Conservation (phyloP, 1,140 invertebrate genomes). For the Choristoneura fumiferana region DNA sequence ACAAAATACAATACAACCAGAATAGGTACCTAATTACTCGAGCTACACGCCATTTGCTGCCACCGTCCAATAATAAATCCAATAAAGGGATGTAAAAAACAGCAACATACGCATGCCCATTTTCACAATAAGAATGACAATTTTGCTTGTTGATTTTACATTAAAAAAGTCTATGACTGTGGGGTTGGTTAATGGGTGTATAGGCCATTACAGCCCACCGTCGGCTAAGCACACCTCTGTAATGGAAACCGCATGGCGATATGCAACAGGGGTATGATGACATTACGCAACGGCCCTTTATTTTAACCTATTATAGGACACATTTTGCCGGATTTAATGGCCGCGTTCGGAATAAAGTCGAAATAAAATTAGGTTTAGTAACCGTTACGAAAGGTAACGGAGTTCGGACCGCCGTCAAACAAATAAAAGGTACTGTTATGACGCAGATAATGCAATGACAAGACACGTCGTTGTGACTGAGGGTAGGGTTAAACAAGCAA, state of each 20-base stretch:
- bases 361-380: conserved; percentile 12
- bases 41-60: conserved; percentile 21
- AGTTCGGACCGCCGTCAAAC: neutral
- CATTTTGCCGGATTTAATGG: conserved; percentile 28
- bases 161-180: conserved; percentile 57
- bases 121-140: conserved; percentile 59
- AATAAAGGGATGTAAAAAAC: conserved; percentile 58
- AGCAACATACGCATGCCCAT: conserved; percentile 43
- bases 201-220: conserved; percentile 56
- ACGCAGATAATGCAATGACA: neutral
- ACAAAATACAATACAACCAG: no score
- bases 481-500: no score
- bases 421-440: conserved; percentile 1
- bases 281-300: conserved; percentile 29
- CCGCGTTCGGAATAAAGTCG: conserved; percentile 12
- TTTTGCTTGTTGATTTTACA: conserved; percentile 55
- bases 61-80: conserved; percentile 43
- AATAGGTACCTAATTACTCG: conserved; percentile 30
- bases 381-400: conserved; percentile 8
- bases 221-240: conserved; percentile 63
- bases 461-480: neutral
- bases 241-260: conserved; percentile 58
- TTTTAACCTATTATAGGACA: conserved; percentile 19
- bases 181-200: conserved; percentile 60
- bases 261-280: conserved; percentile 38